phyloP scores from a whole-genome alignment of 2,113 vertebrate species.

The Oncorhynchus clarkii region DNA sequence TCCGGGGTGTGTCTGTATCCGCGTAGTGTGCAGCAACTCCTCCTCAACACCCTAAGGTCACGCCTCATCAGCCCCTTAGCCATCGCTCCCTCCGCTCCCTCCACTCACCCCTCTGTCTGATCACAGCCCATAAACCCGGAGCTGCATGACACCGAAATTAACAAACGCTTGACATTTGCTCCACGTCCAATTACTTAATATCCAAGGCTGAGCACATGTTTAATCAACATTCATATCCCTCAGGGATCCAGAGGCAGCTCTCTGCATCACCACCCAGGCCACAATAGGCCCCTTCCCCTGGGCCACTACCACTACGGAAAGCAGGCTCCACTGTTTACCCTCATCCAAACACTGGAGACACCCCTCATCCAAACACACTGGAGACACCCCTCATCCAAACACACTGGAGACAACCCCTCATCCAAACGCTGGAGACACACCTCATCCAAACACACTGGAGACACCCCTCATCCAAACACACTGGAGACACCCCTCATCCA shows the following conservation, averaged over 20 bases:
- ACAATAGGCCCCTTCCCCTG: conserved; percentile 49
- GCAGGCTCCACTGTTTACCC: conserved; percentile 40
- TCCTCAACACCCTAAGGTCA: conserved; percentile 12
- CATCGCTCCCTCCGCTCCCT: conserved; percentile 3
- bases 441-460: too few relatives aligned
- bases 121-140: conserved; percentile 40
- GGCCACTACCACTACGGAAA: conserved; percentile 19
- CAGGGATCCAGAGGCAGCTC: conserved; percentile 39
- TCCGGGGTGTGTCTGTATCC: conserved; percentile 6
- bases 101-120: not conserved
- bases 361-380: conserved; percentile 10
- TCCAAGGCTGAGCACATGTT: conserved; percentile 66
- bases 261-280: conserved; percentile 50
- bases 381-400: too few relatives aligned
- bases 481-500: too few relatives aligned
- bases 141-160: conserved; percentile 45
- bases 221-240: conserved; percentile 67
- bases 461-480: too few relatives aligned
- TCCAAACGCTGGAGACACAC: too few relatives aligned
- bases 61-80: conserved; percentile 31
- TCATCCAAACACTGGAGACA: conserved; percentile 5
- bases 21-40: not conserved
- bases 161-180: conserved; percentile 65
- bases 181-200: conserved; percentile 61
- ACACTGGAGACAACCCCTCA: too few relatives aligned